Evolutionary conservation across 2,113 vertebrate species (phyloP), one percentile per base, ranked within the genome.

Genomic region (Haliaeetus leucogaster): DNA sequence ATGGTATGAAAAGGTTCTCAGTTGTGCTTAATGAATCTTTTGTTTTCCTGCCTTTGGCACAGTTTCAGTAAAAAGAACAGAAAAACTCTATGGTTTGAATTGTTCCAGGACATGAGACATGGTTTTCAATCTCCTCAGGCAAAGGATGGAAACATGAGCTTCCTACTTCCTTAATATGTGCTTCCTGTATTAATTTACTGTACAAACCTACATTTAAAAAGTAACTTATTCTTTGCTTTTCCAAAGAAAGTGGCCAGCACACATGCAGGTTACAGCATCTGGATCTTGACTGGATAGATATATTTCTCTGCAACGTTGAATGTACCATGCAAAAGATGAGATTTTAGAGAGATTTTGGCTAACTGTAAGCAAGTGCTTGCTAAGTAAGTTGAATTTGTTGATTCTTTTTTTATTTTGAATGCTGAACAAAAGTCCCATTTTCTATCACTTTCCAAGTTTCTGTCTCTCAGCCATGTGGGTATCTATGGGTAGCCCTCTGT

Each of bases 1-100:
- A 88, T 32, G 47, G 47, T 52, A 93, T 1, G 15, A 84, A 29
- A 88, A 79, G 22, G 56, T 82, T 95, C 93, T 95, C 74, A 73
- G 77, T 27, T 92, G 63, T 78, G 56, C 80, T 74, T 95, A 93
- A 92, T 59, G 68, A 94, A 55, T 81, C 65, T 95, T 82, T 59
- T 58, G 58, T 18, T 91, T 92, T 63, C 8, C 6, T 82, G 79
- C 40, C 38, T 78, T 92, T 89, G 91, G 96, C 83, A 81, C 20
- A 50, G 29, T 43, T 78, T 81, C 91, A 82, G 26, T 20, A 66
- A 58, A 92, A 89, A 58, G 14, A 5, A 61, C 45, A 77, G n/a
- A 74, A 74, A 90, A 81, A 2, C 3, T 11, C 53, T 11, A 10
- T 4, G 5, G 20, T 55, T 77, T 92, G 34, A 77, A 55, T 55